Base-by-base conservation (phyloP, 1,140 invertebrate species). In the Propsilocerus akamusi region DNA sequence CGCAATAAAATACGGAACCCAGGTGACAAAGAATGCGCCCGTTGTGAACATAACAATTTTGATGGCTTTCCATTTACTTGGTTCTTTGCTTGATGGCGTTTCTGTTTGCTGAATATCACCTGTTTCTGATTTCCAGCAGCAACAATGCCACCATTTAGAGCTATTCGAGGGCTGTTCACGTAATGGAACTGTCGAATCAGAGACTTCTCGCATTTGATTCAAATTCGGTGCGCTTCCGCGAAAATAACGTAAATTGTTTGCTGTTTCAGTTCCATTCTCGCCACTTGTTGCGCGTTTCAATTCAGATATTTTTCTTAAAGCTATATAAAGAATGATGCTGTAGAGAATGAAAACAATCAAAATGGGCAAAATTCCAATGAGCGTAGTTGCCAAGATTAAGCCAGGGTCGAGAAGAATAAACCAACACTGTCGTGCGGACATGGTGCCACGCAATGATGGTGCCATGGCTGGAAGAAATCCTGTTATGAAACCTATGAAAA, bases 41-140 rank as follows among this genome's bases (percentile, higher is more conserved):
- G 70, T 68, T 25, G 73, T 75, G n/a, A 75, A 62, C 55, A 73
- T 56, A 0, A 76, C 73, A 14, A 76, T 63, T 52, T 69, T 71
- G 4, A 75, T 64, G 0, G 74, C 73, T 54, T 71, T 67, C 66
- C 68, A 74, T 60, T 72, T 73, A 25, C 64, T 69, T 4, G 69
- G 68, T 26, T 63, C 57, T 26, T 53, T 26, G 6, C 24, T 41
- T 3, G 6, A 1, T 24, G 25, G 25, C 20, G 14, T 50, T 11
- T 10, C 22, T 49, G 23, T 47, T 41, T 41, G 14, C 6, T 8
- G n/a, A n/a, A 20, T 14, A 25, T 22, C 10, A 8, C 20, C 23
- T 5, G n/a, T 32, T 10, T 41, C 14, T 41, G 34, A 41, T 20
- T 20, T 41, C 5, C 4, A 41, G 17, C 34, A 20, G 34, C 34